phyloP scores from a whole-genome alignment of 2,113 vertebrate species.

The Piaya cayana region DNA sequence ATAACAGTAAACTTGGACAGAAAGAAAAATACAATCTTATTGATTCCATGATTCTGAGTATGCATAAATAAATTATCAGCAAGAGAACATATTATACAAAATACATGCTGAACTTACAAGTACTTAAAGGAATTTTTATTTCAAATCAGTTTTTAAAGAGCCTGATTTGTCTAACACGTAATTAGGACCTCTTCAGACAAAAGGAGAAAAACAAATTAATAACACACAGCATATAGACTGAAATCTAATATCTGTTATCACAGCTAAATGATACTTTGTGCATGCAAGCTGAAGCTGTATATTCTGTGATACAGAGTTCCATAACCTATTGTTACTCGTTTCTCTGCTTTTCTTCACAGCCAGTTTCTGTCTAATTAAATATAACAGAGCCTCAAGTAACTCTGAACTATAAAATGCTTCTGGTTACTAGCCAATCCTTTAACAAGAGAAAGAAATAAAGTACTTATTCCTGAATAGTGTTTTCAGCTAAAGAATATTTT shows the following conservation, averaged over 20 bases:
- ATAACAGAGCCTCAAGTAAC: not conserved
- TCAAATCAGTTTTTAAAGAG: slow-evolving; percentile 31
- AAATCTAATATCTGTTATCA: slow-evolving; percentile 69
- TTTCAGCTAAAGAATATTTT: not conserved
- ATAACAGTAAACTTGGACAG: not conserved
- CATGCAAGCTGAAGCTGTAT: not conserved
- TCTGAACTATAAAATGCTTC: not conserved
- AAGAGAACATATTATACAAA: slow-evolving; percentile 1
- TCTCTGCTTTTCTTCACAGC: not conserved
- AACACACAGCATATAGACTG: slow-evolving; percentile 62
- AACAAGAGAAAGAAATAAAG: not conserved
- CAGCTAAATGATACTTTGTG: slow-evolving; percentile 50
- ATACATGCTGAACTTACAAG: slow-evolving; percentile 9
- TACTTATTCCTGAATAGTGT: not conserved
- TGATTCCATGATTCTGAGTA: not conserved
- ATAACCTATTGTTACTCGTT: not conserved
- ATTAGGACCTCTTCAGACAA: slow-evolving; percentile 63
- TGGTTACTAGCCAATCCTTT: not conserved
- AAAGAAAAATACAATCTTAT: not conserved
- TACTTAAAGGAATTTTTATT: slow-evolving; percentile 48
- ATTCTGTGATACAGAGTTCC: not conserved
- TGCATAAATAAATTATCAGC: not conserved
- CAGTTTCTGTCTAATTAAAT: not conserved
- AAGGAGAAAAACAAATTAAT: slow-evolving; percentile 67
- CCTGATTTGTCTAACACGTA: slow-evolving; percentile 40